Evolutionary conservation across 2,113 vertebrate genomes (phyloP), one percentile per base, ranked within the genome.

Genomic region (Odobenus rosmarus): DNA sequence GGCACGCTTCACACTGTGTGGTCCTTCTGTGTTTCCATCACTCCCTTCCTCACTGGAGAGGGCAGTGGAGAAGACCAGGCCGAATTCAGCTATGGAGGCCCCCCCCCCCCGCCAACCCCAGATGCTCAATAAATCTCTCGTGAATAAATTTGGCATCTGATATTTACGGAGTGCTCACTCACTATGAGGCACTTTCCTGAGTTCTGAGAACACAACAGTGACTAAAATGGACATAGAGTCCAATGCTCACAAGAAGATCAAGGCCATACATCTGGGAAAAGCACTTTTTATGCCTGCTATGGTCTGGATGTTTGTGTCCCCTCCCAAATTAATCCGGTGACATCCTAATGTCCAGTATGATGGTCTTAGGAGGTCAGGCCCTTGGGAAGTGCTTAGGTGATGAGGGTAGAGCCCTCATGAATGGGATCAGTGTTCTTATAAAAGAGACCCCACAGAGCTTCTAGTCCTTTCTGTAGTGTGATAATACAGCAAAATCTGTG

Each of bases 121-220:
- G n/a, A 42, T 28, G 14, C 11, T 74, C 26, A 26, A 7, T 5
- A 15, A n/a, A 42, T 36, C 31, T 0, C 23, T 26, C 12, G 31
- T 12, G 33, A 61, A 31, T 51, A n/a, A 24, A 74, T 53, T 39
- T 21, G 28, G 15, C 16, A 4, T 55, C 51, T 18, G 74, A 6
- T 49, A 51, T 11, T 7, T 6, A 80, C 0, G 0, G 18, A 69
- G 15, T 7, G 1, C 26, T 15, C 4, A 0, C 11, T 42, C 12
- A 1, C 8, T 19, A 31, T 13, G 23, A n/a, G 69, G 42, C 18
- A 28, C 15, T 83, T 26, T 62, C 87, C 31, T 83, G 36, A 16
- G n/a, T 42, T 51, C 72, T 49, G 69, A 42, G 61, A 55, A 39
- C 24, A 42, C 33, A 62, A 28, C 1, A 77, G 53, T 61, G 57